These are phyloP conservation scores for Ochotona princeps DNA, from an alignment of 2,113 vertebrate genomes.

Conservation along the genomic window DNA sequence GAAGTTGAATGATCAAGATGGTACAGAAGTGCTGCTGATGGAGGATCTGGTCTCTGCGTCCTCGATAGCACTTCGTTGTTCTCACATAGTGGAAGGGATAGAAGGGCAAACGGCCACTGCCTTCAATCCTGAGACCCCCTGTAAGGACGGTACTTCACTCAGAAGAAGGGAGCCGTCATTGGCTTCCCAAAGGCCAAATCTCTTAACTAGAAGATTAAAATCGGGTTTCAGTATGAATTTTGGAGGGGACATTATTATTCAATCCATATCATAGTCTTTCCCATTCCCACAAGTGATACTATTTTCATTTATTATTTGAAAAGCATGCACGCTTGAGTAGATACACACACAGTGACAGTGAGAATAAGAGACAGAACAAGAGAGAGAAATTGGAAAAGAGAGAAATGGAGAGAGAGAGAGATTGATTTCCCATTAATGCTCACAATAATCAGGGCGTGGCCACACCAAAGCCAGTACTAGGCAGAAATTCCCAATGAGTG, in stretches of 20 bases:
- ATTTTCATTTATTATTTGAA: neutral
- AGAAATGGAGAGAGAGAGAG: too few relatives aligned
- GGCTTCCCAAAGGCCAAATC: neutral
- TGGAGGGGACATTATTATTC: neutral
- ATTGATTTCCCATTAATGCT: too few relatives aligned
- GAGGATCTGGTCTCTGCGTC: neutral
- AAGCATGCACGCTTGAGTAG: too few relatives aligned
- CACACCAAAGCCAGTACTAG: too few relatives aligned
- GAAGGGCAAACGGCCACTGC: neutral
- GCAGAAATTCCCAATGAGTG: too few relatives aligned
- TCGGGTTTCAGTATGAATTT: neutral
- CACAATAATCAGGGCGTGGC: too few relatives aligned
- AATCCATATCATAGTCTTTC: neutral
- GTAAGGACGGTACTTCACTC: neutral
- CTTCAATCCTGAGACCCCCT: neutral
- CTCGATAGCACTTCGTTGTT: neutral
- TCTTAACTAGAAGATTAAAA: neutral
- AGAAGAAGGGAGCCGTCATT: neutral
- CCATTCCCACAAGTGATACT: neutral
- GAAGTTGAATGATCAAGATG: neutral
- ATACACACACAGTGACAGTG: too few relatives aligned
- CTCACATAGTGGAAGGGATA: neutral
- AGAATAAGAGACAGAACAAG: too few relatives aligned
- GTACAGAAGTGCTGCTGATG: neutral
- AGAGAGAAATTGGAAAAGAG: too few relatives aligned